Base-by-base conservation (phyloP, 2,113 vertebrate species). In the Baryphthengus martii region DNA sequence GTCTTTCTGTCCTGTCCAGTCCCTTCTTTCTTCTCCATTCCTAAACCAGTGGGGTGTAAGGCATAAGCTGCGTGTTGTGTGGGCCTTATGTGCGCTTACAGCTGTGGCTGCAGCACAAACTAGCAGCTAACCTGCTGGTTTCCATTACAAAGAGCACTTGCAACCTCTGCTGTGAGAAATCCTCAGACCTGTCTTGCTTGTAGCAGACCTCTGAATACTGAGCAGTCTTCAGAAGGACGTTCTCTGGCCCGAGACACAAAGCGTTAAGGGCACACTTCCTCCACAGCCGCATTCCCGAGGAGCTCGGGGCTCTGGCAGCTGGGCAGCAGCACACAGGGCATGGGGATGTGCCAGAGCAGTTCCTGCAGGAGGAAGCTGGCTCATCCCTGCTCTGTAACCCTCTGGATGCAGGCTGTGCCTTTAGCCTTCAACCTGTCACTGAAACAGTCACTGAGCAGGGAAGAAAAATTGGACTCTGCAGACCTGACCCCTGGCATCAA, bases 361-460 rank as follows among this genome's bases (percentile, higher is more conserved):
- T 95, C 92, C 95, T 29, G n/a, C 0, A 52, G 95, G 93, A 96
- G 96, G 94, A 95, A 96, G 53, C 78, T 92, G 86, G 19, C 79
- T 93, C 7, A 15, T 94, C 86, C 79, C 17, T 19, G 75, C 39
- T 7, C 63, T 49, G 67, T 77, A 90, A 92, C 88, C 83, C 89
- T 91, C 89, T 71, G 93, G 49, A 67, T 63, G 28, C 84, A 79
- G 81, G 65, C 74, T 68, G 50, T 70, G 78, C 62, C 45, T 81
- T 35, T 6, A 8, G 70, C 55, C 61, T 83, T 66, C 45, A 49
- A 6, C 61, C 79, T 63, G 63, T 50, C 25, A 7, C 78, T 50
- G 88, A 40, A 76, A 62, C 71, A 15, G 7, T 29, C 26, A 1
- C 44, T 16, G 42, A 70, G 50, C 8, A 23, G 17, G 45, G 37